phyloP scores from a whole-genome alignment of 2,888 invertebrate species.

The Drosophila helvetica region DNA sequence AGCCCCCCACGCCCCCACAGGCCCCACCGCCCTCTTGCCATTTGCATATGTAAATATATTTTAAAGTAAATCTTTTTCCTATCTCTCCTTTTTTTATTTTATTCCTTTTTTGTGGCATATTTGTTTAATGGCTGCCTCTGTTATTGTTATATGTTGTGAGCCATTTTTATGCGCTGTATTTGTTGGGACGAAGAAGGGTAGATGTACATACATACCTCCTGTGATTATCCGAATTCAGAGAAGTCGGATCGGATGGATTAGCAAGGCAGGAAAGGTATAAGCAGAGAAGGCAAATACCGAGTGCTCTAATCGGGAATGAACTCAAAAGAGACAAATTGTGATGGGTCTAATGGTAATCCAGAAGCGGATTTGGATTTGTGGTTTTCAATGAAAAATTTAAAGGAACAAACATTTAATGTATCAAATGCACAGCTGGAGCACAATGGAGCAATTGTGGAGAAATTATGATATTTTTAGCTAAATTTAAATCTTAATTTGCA shows the following conservation, averaged over 20 bases:
- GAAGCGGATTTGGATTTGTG: not conserved
- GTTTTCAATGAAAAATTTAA: too few relatives aligned
- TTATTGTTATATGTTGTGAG: conserved; percentile 41
- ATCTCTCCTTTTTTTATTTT: conserved; percentile 10
- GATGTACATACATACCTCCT: not conserved
- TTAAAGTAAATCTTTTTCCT: conserved; percentile 40
- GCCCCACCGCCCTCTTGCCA: conserved; percentile 9
- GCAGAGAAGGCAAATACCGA: too few relatives aligned
- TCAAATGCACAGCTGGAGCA: too few relatives aligned
- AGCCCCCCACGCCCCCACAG: not conserved
- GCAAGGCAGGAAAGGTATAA: too few relatives aligned
- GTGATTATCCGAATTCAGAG: too few relatives aligned
- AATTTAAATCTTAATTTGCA: too few relatives aligned
- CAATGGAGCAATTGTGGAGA: too few relatives aligned
- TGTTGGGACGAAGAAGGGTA: not conserved
- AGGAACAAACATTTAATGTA: too few relatives aligned
- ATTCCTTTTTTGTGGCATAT: conserved; percentile 27
- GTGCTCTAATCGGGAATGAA: too few relatives aligned
- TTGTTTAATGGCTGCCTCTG: conserved; percentile 42
- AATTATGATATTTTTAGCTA: too few relatives aligned
- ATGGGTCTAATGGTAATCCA: not conserved
- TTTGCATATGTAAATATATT: conserved; percentile 47
- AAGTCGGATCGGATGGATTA: too few relatives aligned
- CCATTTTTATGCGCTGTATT: conserved; percentile 26
- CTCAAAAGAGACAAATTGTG: too few relatives aligned